Conservation (phyloP, 2,113 vertebrate species). For the Campylorhamphus procurvoides region DNA sequence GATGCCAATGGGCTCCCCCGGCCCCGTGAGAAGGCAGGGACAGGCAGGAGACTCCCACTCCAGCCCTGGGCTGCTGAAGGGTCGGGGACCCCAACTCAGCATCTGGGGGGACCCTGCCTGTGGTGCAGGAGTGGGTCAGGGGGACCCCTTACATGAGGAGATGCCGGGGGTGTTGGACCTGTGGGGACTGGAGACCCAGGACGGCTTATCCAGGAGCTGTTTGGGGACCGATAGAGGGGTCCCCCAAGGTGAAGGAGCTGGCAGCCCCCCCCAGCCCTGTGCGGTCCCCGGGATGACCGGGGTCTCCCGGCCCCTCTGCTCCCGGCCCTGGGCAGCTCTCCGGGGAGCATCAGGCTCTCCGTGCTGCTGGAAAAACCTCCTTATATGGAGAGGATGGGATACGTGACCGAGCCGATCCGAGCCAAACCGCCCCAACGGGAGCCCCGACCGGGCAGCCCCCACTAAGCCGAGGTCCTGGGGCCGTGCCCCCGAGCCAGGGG, state of each 20-base stretch:
- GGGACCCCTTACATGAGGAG: background rate
- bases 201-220: accelerated
- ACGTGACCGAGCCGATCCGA: background rate
- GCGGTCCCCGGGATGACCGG: accelerated
- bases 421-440: background rate
- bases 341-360: background rate
- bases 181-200: background rate
- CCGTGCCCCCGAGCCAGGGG: accelerated
- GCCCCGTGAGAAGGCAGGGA: accelerated
- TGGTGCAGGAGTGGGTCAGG: accelerated
- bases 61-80: background rate
- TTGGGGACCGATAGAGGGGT: too few relatives aligned
- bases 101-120: background rate
- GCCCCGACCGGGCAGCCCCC: background rate
- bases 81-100: background rate
- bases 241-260: accelerated
- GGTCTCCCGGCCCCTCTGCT: background rate
- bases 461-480: accelerated
- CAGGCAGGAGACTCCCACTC: accelerated
- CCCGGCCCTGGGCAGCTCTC: background rate
- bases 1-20: accelerated
- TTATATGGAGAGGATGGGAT: conserved; percentile 7
- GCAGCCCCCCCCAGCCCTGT: background rate
- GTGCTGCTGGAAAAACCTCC: conserved; percentile 31
- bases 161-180: accelerated